phyloP scores from a whole-genome alignment of 2,888 invertebrate genomes.

The Gymnocheta viridis region DNA sequence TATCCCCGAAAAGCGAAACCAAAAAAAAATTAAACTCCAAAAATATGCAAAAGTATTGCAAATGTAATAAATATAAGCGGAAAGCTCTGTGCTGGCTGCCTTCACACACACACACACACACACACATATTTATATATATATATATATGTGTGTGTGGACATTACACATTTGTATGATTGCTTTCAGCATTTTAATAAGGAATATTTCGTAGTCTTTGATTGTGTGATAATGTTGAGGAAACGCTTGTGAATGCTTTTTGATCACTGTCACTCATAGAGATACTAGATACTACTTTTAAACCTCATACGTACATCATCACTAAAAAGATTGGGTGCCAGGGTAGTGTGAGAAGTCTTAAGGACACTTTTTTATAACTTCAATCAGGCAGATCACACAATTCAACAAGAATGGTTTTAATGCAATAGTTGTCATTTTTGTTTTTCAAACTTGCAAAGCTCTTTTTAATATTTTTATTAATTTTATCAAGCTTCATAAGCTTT shows the following conservation, averaged over 20 bases:
- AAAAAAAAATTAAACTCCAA: constrained; percentile 21
- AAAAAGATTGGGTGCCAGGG: background rate
- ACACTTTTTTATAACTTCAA: no score
- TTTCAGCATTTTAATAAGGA: constrained; percentile 10
- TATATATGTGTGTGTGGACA: background rate
- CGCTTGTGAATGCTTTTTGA: constrained; percentile 57
- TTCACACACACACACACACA: background rate
- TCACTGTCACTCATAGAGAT: constrained; percentile 58
- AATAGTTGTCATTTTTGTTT: no score
- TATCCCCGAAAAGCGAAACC: constrained; percentile 52
- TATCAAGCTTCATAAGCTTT: no score
- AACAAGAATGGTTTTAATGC: no score
- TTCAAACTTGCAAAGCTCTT: no score
- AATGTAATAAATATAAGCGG: constrained; percentile 53
- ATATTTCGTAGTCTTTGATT: constrained; percentile 23
- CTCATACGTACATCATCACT: constrained; percentile 33
- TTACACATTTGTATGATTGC: background rate
- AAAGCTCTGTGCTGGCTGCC: background rate
- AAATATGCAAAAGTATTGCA: constrained; percentile 62
- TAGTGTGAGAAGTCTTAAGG: background rate
- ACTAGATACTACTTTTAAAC: constrained; percentile 1
- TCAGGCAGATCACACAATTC: no score
- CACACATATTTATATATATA: no score
- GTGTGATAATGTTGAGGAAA: constrained; percentile 45
- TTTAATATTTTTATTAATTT: no score